phyloP scores from a whole-genome alignment of 1,140 invertebrate genomes.

The Macrotrachela quadricornifera region DNA sequence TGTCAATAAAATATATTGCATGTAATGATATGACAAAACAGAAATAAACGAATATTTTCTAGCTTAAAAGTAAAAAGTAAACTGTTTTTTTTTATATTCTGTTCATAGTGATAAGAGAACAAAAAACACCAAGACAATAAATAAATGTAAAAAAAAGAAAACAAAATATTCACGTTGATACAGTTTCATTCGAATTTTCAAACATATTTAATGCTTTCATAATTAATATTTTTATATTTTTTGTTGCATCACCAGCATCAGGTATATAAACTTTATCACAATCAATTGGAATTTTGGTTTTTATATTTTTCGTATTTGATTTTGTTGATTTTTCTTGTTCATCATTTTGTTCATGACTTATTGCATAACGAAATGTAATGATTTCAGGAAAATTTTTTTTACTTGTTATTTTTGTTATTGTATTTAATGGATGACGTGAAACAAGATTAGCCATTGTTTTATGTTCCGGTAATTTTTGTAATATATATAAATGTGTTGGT shows the following conservation, averaged over 20 bases:
- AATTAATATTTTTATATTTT: slow-evolving; percentile 51
- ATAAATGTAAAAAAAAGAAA: no score
- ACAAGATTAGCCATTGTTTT: slow-evolving; percentile 57
- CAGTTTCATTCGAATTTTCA: slow-evolving; percentile 9
- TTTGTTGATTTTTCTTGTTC: slow-evolving; percentile 13
- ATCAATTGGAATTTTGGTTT: slow-evolving; percentile 41
- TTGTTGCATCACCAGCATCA: slow-evolving; percentile 66
- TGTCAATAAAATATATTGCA: no score
- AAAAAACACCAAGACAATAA: no score
- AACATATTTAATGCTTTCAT: slow-evolving; percentile 26
- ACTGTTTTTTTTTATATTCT: no score
- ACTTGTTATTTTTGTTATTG: slow-evolving; percentile 81
- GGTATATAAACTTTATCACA: slow-evolving; percentile 75
- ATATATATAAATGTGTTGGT: slow-evolving; percentile 57
- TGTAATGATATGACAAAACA: no score
- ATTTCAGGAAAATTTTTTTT: slow-evolving; percentile 74
- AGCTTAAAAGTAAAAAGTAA: no score
- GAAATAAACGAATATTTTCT: no score
- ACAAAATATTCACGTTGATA: neutral
- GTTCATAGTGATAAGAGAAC: no score
- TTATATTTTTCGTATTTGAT: neutral
- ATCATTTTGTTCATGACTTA: slow-evolving; percentile 44
- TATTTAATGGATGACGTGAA: slow-evolving; percentile 56
- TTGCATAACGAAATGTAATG: slow-evolving; percentile 82
- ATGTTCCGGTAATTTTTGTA: slow-evolving; percentile 52